Evolutionary conservation across 1,140 invertebrate species (phyloP).

Genomic region (Campoletis sonorensis): DNA sequence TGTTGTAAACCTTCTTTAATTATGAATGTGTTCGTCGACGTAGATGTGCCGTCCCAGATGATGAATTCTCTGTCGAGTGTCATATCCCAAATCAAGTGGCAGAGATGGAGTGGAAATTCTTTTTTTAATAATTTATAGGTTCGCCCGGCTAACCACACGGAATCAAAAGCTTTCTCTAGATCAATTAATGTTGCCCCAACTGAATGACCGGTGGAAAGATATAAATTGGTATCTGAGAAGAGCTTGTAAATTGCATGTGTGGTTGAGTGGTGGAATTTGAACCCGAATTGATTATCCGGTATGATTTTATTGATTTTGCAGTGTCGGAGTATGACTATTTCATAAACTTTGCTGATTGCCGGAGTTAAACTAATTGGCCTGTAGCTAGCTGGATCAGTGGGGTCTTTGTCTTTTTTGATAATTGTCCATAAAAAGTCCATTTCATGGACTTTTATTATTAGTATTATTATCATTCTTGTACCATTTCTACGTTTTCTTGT

Average conservation of each 20-base stretch:
- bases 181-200: neutral
- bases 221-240: neutral
- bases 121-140: constrained; percentile 50
- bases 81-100: neutral
- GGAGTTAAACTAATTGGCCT: constrained; percentile 31
- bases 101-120: constrained; percentile 17
- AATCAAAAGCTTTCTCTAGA: constrained; percentile 45
- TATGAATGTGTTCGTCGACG: neutral
- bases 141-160: constrained; percentile 48
- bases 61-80: neutral
- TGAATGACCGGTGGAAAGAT: neutral
- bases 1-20: neutral
- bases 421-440: too few relatives aligned
- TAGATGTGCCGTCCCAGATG: neutral
- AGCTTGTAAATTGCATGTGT: constrained; percentile 13
- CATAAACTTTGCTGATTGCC: constrained; percentile 57
- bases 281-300: too few relatives aligned
- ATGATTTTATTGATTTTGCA: too few relatives aligned
- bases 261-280: too few relatives aligned
- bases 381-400: constrained; percentile 29
- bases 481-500: too few relatives aligned
- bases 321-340: too few relatives aligned
- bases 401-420: constrained; percentile 35
- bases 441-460: too few relatives aligned
- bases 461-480: too few relatives aligned